These are phyloP conservation scores for Sphaerophoria taeniata DNA, from an alignment of 2,888 invertebrate genomes.

Conservation along the genomic window DNA sequence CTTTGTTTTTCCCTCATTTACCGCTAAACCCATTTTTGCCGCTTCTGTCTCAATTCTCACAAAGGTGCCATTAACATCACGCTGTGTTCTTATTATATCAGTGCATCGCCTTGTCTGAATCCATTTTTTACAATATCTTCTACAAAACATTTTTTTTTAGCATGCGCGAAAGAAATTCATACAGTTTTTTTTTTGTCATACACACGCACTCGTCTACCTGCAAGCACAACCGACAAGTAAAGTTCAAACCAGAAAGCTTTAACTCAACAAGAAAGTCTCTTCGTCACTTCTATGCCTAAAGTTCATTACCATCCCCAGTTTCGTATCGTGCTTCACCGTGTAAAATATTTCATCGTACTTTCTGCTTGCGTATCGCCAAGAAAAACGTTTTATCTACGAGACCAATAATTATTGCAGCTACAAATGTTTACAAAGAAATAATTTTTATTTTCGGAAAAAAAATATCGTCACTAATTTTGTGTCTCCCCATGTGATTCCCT, in stretches of 20 bases:
- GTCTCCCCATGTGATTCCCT: background rate
- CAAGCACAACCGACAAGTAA: constrained; percentile 59
- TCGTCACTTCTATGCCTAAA: background rate
- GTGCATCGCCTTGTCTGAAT: no score
- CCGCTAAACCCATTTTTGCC: no score
- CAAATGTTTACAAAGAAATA: background rate
- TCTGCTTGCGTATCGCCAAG: constrained; percentile 19
- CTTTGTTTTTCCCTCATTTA: no score
- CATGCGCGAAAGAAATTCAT: no score
- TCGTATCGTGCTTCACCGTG: constrained; percentile 54
- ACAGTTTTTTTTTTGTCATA: no score
- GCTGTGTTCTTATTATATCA: no score
- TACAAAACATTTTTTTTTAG: no score
- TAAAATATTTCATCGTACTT: constrained; percentile 42
- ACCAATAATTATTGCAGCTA: background rate
- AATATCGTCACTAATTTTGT: constrained; percentile 14
- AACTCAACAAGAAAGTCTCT: constrained; percentile 2
- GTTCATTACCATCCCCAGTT: constrained; percentile 33
- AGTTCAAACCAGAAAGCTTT: constrained; percentile 54
- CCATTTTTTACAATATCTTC: no score
- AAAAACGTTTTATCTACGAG: constrained; percentile 19
- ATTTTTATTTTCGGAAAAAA: background rate
- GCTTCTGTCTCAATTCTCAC: no score
- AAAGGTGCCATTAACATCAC: no score
- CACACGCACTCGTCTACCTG: background rate